These are phyloP conservation scores for Ormyrus thymus DNA, from an alignment of 2,888 invertebrate genomes.

Conservation along the genomic window DNA sequence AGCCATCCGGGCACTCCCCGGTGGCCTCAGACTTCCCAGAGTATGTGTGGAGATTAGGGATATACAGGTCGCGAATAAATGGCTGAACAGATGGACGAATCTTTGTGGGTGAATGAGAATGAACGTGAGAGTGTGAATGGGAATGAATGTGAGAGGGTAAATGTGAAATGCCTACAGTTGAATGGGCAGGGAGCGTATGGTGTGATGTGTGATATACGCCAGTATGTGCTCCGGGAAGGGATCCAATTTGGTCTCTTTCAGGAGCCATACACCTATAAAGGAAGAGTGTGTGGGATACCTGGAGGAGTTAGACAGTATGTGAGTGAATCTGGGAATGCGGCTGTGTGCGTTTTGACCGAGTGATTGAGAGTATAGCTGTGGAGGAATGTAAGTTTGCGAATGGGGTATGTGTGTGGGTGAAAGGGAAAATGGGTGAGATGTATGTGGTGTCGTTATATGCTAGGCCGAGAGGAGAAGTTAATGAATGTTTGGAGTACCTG, in stretches of 20 bases:
- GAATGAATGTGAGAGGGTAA: neutral
- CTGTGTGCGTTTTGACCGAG: neutral
- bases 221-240: conserved; percentile 24
- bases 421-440: conserved; percentile 49
- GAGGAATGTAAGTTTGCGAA: conserved; percentile 32
- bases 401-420: conserved; percentile 55
- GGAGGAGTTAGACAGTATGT: neutral
- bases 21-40: conserved; percentile 24
- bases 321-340: conserved; percentile 35
- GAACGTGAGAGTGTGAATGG: neutral
- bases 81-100: neutral
- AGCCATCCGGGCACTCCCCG: conserved; percentile 22
- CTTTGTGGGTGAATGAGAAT: conserved; percentile 7
- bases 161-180: conserved; percentile 11
- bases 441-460: conserved; percentile 57
- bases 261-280: conserved; percentile 27
- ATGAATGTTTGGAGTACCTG: conserved; percentile 42
- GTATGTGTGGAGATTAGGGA: conserved; percentile 13
- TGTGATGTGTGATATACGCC: conserved; percentile 44
- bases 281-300: conserved; percentile 22
- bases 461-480: neutral
- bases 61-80: neutral
- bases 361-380: conserved; percentile 1
- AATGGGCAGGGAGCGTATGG: conserved; percentile 32
- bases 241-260: conserved; percentile 31